Evolutionary conservation across 2,797 vertebrate species (phyloP), one percentile per base, ranked within the genome.

Genomic region (Centroberyx gerrardi): DNA sequence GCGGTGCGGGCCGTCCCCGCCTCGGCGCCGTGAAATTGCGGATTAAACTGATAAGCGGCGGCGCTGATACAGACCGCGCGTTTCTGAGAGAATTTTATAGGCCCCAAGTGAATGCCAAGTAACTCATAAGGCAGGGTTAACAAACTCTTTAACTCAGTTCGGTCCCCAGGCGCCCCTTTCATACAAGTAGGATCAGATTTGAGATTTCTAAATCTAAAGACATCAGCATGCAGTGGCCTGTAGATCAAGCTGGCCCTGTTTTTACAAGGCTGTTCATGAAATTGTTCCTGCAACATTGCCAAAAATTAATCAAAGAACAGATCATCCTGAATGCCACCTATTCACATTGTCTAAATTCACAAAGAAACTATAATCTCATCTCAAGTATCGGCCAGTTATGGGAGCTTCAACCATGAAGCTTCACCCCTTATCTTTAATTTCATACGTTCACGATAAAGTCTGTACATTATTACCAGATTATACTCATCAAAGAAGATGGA

Each of bases 21-120:
- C 86, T 78, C 81, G 15, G 74, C 31, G 58, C 76, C 93, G 88
- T 95, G 93, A 94, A 95, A 95, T 94, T 46, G 72, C 71, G 89
- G 87, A 94, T 95, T 94, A 91, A 90, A 84, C 51, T 49, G 86
- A 88, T 87, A 90, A 87, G 76, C 83, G 59, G 66, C 27, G 18
- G 68, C 76, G 78, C 81, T 70, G 86, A 89, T 78, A 69, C 87
- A 85, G 92, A 91, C 85, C 88, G 90, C 87, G 83, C 92, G 87
- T 92, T 90, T 94, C 84, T 72, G 78, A 74, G 75, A 76, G 71
- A 74, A 74, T 88, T 83, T 81, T 65, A 36, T 8, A 53, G 36
- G 55, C 7, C 80, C 22, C 78, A 78, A 94, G 86, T 72, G 81
- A 33, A 72, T 44, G 69, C 80, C 58, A 63, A 76, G 72, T 52